Evolutionary conservation across 2,113 vertebrate species (phyloP).

Genomic region (Pelecanus crispus): DNA sequence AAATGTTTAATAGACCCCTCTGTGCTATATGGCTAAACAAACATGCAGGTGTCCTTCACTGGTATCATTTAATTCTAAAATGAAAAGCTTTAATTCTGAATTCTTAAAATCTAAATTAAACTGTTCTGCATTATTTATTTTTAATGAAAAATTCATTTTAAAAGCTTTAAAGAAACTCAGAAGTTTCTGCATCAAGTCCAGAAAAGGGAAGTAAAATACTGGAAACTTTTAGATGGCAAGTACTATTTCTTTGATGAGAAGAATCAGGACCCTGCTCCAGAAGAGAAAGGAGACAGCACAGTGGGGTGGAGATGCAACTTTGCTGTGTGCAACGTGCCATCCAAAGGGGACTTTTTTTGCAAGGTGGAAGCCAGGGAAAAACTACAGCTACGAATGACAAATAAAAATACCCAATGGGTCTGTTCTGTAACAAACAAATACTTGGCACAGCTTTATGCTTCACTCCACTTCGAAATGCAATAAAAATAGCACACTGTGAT

Average conservation of each 20-base stretch:
- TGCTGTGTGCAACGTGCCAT: background rate
- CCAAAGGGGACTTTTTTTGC: background rate
- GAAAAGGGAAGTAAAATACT: background rate
- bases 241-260: background rate
- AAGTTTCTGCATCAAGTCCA: background rate
- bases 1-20: no score
- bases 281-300: background rate
- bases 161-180: background rate
- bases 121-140: background rate
- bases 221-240: background rate
- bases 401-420: background rate
- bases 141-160: background rate
- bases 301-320: background rate
- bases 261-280: background rate
- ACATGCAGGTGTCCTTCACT: background rate
- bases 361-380: background rate
- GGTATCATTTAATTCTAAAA: background rate
- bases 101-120: background rate
- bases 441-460: fast-evolving
- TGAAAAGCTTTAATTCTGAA: background rate
- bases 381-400: background rate
- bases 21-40: background rate
- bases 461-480: background rate
- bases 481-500: background rate
- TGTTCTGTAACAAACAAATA: background rate